Percentiles rank a stretch among this genome's conserved stretches.
These are phyloP conservation scores for Drosophila persimilis DNA, from an alignment of 1,140 invertebrate species.

Conservation along the genomic window DNA sequence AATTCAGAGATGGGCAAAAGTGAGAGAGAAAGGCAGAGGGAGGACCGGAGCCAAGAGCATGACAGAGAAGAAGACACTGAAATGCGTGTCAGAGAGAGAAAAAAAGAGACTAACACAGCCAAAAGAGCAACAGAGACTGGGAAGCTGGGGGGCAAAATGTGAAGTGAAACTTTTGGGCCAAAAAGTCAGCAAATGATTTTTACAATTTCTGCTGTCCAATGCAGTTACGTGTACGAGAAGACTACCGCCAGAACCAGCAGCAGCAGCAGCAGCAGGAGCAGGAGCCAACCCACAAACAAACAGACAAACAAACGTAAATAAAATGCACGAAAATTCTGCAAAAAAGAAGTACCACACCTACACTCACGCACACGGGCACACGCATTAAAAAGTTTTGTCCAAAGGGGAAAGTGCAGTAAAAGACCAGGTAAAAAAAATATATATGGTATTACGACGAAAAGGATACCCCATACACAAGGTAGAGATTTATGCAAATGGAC, in stretches of 20 bases:
- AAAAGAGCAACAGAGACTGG: background rate
- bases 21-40: background rate
- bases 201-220: slow-evolving; percentile 48
- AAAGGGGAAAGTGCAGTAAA: background rate
- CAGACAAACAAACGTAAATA: slow-evolving; percentile 29
- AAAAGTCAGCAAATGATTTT: slow-evolving; percentile 71
- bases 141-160: background rate
- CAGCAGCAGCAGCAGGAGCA: too few relatives aligned
- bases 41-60: background rate
- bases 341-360: background rate
- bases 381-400: slow-evolving; percentile 31
- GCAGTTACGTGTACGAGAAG: slow-evolving; percentile 29
- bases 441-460: too few relatives aligned
- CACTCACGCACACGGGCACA: background rate
- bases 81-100: background rate
- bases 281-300: slow-evolving; percentile 1
- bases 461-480: too few relatives aligned
- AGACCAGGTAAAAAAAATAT: too few relatives aligned
- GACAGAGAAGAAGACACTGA: too few relatives aligned
- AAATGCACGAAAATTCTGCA: slow-evolving; percentile 44
- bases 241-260: too few relatives aligned
- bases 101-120: background rate
- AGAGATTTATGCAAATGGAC: too few relatives aligned
- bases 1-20: background rate
- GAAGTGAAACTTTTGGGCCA: slow-evolving; percentile 30